A percentile compares a stretch with the other conserved stretches of the same genome.
phyloP scores from a whole-genome alignment of 1,140 invertebrate genomes.

The Pseudomyrmex cubaensis region DNA sequence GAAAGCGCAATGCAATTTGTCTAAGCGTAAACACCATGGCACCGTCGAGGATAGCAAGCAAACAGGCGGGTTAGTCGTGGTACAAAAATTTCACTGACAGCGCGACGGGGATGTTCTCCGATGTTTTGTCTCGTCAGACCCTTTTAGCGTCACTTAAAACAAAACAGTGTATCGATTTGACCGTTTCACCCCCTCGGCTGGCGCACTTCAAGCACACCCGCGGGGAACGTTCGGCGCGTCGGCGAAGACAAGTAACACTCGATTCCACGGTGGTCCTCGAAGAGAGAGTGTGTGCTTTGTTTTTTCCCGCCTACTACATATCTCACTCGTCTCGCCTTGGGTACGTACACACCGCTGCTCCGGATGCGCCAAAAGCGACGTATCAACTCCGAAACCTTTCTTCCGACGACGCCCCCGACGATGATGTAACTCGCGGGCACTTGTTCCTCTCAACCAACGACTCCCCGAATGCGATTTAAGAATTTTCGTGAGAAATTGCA shows the following conservation, averaged over 20 bases:
- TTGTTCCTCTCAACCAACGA: conserved; percentile 6
- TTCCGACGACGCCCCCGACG: not conserved
- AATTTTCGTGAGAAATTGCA: conserved; percentile 35
- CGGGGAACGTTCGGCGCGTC: conserved; percentile 63
- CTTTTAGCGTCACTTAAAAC: conserved; percentile 76
- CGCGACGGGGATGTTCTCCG: conserved; percentile 5
- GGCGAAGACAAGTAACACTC: conserved; percentile 81
- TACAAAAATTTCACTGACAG: conserved; percentile 44
- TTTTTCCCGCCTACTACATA: conserved; percentile 70
- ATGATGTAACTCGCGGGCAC: conserved; percentile 21
- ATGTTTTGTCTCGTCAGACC: conserved; percentile 71
- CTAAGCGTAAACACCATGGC: conserved; percentile 21
- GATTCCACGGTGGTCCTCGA: conserved; percentile 75
- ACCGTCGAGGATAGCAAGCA: conserved; percentile 14
- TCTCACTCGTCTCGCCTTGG: conserved; percentile 53
- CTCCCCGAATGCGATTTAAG: conserved; percentile 23
- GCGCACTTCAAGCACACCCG: conserved; percentile 63
- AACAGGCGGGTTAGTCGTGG: conserved; percentile 11
- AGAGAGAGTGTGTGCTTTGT: conserved; percentile 71
- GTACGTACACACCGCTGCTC: not conserved
- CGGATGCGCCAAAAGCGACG: conserved; percentile 39
- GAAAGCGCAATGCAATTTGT: conserved; percentile 38
- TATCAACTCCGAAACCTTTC: conserved; percentile 34
- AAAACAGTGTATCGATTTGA: conserved; percentile 80
- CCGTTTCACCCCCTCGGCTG: conserved; percentile 69